Evolutionary conservation across 2,113 vertebrate genomes (phyloP).

Genomic region (Ictidomys tridecemlineatus): DNA sequence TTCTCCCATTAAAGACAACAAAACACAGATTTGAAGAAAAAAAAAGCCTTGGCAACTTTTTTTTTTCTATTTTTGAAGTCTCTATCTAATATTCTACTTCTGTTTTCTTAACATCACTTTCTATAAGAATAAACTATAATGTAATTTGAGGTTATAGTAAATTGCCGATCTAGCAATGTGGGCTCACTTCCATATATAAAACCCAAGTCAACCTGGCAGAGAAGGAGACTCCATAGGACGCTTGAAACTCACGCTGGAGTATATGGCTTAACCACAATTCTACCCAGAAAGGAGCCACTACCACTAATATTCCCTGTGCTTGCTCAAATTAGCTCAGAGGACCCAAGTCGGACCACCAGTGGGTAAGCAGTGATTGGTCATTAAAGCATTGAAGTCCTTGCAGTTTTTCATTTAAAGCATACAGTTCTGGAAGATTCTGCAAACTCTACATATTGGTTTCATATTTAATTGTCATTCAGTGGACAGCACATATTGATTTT

Average conservation of each 20-base stretch:
- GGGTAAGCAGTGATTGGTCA: neutral
- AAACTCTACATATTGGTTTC: slow-evolving; percentile 58
- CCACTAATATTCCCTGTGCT: neutral
- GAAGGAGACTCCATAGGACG: neutral
- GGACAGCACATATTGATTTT: slow-evolving; percentile 75
- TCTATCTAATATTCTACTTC: neutral
- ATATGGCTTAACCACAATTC: neutral
- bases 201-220: neutral
- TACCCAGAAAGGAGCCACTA: neutral
- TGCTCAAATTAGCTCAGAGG: neutral
- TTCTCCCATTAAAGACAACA: neutral
- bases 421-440: slow-evolving; percentile 26
- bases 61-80: neutral
- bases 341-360: neutral
- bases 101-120: neutral
- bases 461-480: slow-evolving; percentile 62
- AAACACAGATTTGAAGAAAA: neutral
- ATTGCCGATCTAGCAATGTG: neutral
- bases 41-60: neutral
- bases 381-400: slow-evolving; percentile 3
- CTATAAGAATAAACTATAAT: neutral
- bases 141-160: slow-evolving; percentile 27
- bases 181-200: neutral
- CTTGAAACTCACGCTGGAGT: neutral
- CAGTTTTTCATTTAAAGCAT: slow-evolving; percentile 38